Conservation (phyloP, 2,113 vertebrate genomes). For the Rana temporaria region DNA sequence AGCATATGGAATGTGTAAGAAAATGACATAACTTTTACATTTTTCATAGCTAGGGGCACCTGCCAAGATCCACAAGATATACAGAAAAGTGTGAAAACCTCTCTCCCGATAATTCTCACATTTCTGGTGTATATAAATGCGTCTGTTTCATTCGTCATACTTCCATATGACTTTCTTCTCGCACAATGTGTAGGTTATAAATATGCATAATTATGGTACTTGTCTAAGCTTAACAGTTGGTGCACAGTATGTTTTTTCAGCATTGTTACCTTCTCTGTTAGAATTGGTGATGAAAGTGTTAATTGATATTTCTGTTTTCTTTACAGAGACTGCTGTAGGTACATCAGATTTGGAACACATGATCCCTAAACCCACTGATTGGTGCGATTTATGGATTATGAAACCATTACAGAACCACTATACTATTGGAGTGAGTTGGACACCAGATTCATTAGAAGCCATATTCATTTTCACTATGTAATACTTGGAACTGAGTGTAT, state of each 20-base stretch:
- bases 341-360: not conserved
- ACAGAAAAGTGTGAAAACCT: slow-evolving; percentile 25
- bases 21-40: not conserved
- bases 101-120: slow-evolving; percentile 20
- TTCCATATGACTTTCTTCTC: not conserved
- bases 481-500: slow-evolving; percentile 26
- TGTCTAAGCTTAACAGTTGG: too few species aligned
- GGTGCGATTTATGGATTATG: slow-evolving; percentile 12
- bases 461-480: slow-evolving; percentile 16
- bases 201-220: not conserved
- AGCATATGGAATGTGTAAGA: slow-evolving; percentile 8
- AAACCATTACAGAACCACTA: not conserved
- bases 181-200: not conserved
- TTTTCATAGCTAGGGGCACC: slow-evolving; percentile 38
- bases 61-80: slow-evolving; percentile 33
- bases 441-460: slow-evolving; percentile 8
- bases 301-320: not conserved
- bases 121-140: slow-evolving; percentile 20
- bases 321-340: slow-evolving; percentile 1
- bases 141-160: not conserved
- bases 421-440: not conserved
- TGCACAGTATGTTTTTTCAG: not conserved
- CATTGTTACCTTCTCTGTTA: not conserved
- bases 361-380: not conserved
- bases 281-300: not conserved